phyloP scores from a whole-genome alignment of 2,888 invertebrate species.

The Dasypolia templi region DNA sequence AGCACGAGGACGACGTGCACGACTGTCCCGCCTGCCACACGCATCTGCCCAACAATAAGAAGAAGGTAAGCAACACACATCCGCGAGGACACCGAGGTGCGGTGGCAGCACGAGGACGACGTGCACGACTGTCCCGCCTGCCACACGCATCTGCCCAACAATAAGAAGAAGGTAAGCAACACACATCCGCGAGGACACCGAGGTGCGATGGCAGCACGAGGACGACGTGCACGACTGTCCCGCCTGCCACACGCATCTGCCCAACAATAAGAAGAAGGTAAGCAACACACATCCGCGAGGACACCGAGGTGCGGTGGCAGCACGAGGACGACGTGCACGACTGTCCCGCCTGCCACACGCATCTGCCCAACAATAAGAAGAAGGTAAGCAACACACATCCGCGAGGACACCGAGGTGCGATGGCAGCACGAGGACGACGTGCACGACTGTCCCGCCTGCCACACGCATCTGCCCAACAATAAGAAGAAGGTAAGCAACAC shows the following conservation, averaged over 20 bases:
- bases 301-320: constrained; percentile 99
- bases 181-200: constrained; percentile 96
- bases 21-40: constrained; percentile 96
- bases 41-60: constrained; percentile 92
- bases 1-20: constrained; percentile 98
- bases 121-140: constrained; percentile 96
- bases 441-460: constrained; percentile 96
- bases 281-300: constrained; percentile 93
- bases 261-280: constrained; percentile 93
- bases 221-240: constrained; percentile 98
- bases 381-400: constrained; percentile 92
- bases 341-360: constrained; percentile 95
- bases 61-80: constrained; percentile 92
- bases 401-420: constrained; percentile 98
- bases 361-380: constrained; percentile 93
- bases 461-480: constrained; percentile 92
- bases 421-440: constrained; percentile 99
- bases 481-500: constrained; percentile 91
- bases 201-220: constrained; percentile 99
- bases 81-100: constrained; percentile 97
- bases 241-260: constrained; percentile 94
- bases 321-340: constrained; percentile 98
- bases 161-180: constrained; percentile 92
- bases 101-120: constrained; percentile 99
- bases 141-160: constrained; percentile 92